Percentiles rank a stretch among this genome's conserved stretches.
These are phyloP conservation scores for Mastomys coucha DNA, from an alignment of 2,113 vertebrate genomes.

Conservation along the genomic window DNA sequence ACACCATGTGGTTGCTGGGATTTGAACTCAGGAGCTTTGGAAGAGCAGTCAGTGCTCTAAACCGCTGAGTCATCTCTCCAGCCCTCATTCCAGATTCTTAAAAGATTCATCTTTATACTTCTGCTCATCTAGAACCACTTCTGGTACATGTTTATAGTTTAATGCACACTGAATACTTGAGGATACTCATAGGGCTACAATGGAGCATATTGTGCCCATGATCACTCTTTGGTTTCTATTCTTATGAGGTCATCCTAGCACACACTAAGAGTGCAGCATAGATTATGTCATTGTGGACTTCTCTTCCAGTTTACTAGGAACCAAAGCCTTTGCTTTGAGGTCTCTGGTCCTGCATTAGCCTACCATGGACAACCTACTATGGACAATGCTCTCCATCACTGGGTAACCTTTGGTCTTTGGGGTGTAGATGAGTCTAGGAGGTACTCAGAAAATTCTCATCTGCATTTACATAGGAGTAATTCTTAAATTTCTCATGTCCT, in stretches of 20 bases:
- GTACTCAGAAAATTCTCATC: neutral
- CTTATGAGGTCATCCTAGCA: neutral
- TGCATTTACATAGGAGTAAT: neutral
- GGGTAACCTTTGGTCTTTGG: constrained; percentile 52
- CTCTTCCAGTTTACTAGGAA: neutral
- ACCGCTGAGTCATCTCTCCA: no score
- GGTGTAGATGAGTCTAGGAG: constrained; percentile 50
- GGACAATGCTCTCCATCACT: constrained; percentile 49
- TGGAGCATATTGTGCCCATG: rapidly evolving
- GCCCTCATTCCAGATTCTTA: no score
- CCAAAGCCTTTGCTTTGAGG: neutral
- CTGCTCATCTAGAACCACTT: no score
- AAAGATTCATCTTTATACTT: no score
- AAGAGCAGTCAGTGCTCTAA: no score
- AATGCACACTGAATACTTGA: rapidly evolving
- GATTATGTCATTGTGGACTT: neutral
- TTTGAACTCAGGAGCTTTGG: no score
- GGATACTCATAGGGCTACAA: rapidly evolving
- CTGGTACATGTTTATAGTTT: no score
- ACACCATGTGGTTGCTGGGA: no score
- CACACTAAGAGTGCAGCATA: neutral
- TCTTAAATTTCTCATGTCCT: neutral
- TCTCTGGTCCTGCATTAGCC: rapidly evolving
- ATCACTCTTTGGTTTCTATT: rapidly evolving
- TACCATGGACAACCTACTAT: constrained; percentile 48